Conservation (phyloP, 1,140 invertebrate species). For the Drosophila leontia region DNA sequence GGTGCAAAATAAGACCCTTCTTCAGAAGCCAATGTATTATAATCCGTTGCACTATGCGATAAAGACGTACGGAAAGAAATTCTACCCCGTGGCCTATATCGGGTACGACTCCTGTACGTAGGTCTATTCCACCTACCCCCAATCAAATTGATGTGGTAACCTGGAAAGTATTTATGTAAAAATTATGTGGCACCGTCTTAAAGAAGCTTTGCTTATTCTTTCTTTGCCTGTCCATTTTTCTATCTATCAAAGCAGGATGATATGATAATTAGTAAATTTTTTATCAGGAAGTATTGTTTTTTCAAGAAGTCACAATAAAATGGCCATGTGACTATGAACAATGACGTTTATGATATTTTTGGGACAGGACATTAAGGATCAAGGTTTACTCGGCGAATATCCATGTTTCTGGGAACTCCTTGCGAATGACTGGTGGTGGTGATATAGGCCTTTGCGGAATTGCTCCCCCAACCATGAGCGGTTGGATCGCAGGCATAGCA, state of each 20-base stretch:
- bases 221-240: background rate
- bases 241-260: background rate
- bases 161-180: background rate
- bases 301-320: background rate
- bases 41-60: background rate
- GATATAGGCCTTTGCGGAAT: background rate
- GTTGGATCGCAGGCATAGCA: background rate
- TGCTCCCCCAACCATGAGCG: background rate
- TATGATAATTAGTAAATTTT: background rate
- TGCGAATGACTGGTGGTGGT: constrained; percentile 25
- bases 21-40: background rate
- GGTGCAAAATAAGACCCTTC: background rate
- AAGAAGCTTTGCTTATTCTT: background rate
- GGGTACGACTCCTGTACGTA: background rate
- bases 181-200: background rate
- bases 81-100: background rate
- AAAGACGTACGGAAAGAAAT: too few relatives aligned
- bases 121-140: background rate
- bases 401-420: constrained; percentile 65
- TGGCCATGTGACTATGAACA: background rate
- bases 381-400: constrained; percentile 39
- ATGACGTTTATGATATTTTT: background rate
- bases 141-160: background rate
- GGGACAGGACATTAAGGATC: background rate
- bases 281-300: background rate